A percentile compares a stretch with the other conserved stretches of the same genome.
phyloP scores from a whole-genome alignment of 2,888 invertebrate genomes.

The Arenicola marina region DNA sequence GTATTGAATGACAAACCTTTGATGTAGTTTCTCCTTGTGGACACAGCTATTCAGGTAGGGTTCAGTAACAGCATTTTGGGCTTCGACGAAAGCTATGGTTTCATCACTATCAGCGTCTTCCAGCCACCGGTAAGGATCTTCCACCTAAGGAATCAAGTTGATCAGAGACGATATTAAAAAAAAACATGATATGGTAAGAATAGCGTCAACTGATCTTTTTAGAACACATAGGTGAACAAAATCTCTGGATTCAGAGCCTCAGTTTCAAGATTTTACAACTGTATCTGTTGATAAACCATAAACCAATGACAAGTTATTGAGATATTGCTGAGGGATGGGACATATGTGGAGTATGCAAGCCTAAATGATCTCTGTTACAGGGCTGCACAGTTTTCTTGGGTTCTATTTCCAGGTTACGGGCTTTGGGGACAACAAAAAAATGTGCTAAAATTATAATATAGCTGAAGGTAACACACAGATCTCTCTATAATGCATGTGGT shows the following conservation, averaged over 20 bases:
- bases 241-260: neutral
- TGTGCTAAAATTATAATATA: too few species aligned
- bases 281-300: too few species aligned
- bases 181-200: neutral
- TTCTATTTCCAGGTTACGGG: too few species aligned
- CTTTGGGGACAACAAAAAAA: too few species aligned
- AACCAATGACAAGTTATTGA: too few species aligned
- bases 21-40: conserved; percentile 74
- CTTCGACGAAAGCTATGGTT: conserved; percentile 86
- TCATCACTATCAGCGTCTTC: conserved; percentile 94
- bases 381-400: too few species aligned
- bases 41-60: conserved; percentile 82
- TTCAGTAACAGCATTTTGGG: conserved; percentile 84
- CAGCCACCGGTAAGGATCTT: conserved; percentile 93
- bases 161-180: neutral
- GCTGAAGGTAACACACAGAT: too few species aligned
- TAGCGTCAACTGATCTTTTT: neutral
- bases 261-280: too few species aligned
- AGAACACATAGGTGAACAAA: conserved; percentile 4
- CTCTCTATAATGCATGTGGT: too few species aligned
- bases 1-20: conserved; percentile 58
- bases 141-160: conserved; percentile 70
- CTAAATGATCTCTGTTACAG: too few species aligned
- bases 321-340: too few species aligned
- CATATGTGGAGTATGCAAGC: too few species aligned